A percentile compares a stretch with the other conserved stretches of the same genome.
Conservation (phyloP, 2,113 vertebrate species). For the Archilochus colubris region DNA sequence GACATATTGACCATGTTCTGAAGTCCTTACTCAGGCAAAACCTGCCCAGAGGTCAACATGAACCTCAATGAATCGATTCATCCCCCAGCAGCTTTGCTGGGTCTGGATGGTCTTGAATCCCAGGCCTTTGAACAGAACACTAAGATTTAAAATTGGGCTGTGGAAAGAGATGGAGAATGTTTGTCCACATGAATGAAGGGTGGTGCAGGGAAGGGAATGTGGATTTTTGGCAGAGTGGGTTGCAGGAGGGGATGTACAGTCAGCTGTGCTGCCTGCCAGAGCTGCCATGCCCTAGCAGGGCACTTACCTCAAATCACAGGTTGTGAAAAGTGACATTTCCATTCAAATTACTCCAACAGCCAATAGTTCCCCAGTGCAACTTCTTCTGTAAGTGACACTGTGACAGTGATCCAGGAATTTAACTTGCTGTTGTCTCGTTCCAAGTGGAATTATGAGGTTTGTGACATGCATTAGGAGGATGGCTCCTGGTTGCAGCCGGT, state of each 20-base stretch:
- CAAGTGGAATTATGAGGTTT: conserved; percentile 39
- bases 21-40: conserved; percentile 27
- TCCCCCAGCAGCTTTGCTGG: background rate
- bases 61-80: background rate
- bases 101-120: background rate
- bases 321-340: conserved; percentile 71
- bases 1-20: background rate
- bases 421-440: conserved; percentile 63
- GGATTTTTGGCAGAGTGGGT: background rate
- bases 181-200: accelerated
- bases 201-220: background rate
- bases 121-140: background rate
- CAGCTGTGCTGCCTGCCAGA: conserved; percentile 29
- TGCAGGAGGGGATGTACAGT: background rate
- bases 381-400: conserved; percentile 46
- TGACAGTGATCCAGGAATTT: conserved; percentile 63
- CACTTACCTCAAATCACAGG: conserved; percentile 69
- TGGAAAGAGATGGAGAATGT: background rate
- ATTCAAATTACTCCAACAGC: conserved; percentile 63
- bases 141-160: background rate
- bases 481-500: background rate
- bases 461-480: conserved; percentile 62
- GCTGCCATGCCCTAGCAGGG: conserved; percentile 41
- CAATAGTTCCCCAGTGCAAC: conserved; percentile 44
- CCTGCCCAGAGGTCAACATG: background rate